These are phyloP conservation scores for Poecilus cupreus DNA, from an alignment of 2,888 invertebrate genomes.

Conservation along the genomic window DNA sequence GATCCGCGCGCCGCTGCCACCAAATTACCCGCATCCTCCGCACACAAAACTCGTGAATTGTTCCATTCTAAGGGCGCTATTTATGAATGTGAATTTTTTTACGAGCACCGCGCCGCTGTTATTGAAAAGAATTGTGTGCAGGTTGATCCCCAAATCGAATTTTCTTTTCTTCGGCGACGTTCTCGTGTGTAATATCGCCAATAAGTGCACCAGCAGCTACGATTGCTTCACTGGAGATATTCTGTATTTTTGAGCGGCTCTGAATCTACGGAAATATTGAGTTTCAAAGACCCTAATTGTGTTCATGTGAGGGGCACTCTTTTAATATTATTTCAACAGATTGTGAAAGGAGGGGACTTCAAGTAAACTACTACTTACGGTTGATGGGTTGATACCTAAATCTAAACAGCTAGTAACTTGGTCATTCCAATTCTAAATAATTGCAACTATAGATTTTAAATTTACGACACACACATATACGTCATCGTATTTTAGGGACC, in stretches of 20 bases:
- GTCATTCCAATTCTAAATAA: no score
- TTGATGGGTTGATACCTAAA: no score
- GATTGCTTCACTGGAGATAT: slow-evolving; percentile 14
- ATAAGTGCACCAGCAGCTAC: slow-evolving; percentile 27
- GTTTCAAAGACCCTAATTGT: neutral
- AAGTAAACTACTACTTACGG: no score
- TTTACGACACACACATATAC: no score
- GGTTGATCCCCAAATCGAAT: slow-evolving; percentile 58
- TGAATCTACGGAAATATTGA: neutral
- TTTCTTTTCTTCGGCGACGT: slow-evolving; percentile 43
- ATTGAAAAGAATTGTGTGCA: slow-evolving; percentile 58
- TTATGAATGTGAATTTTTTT: slow-evolving; percentile 58
- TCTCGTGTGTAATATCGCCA: slow-evolving; percentile 33
- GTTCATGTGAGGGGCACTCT: neutral
- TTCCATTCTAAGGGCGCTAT: slow-evolving; percentile 49
- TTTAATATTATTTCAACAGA: no score
- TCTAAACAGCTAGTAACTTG: no score
- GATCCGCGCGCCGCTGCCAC: neutral
- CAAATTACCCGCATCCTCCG: slow-evolving; percentile 50
- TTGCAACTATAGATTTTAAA: no score
- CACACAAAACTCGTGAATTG: slow-evolving; percentile 40
- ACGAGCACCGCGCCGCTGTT: slow-evolving; percentile 45
- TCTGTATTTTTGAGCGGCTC: slow-evolving; percentile 4
- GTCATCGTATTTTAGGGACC: no score
- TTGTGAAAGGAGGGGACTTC: no score